phyloP scores from a whole-genome alignment of 2,888 invertebrate genomes.

The Epirrita christyi region DNA sequence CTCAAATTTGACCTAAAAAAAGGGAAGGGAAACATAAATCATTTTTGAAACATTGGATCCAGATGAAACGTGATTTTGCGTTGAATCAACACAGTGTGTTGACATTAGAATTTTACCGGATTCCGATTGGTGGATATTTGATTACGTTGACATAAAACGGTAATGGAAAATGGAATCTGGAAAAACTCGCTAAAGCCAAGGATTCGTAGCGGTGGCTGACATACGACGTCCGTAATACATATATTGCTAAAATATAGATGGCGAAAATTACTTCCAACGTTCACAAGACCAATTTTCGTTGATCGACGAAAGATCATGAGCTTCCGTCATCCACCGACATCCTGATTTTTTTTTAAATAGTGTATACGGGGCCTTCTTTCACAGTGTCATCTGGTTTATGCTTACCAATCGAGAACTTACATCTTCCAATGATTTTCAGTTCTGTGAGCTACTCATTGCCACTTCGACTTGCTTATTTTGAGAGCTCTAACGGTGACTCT shows the following conservation, averaged over 20 bases:
- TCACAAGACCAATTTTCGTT: too few species aligned
- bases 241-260: background rate
- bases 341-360: too few species aligned
- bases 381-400: too few species aligned
- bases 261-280: background rate
- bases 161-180: conserved; percentile 28
- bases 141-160: conserved; percentile 34
- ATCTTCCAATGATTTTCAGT: too few species aligned
- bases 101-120: conserved; percentile 30
- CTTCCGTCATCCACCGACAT: too few species aligned
- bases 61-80: conserved; percentile 33
- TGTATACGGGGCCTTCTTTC: too few species aligned
- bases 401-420: too few species aligned
- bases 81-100: conserved; percentile 34
- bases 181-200: conserved; percentile 6
- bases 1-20: background rate
- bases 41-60: conserved; percentile 26
- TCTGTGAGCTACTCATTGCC: too few species aligned
- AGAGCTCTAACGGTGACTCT: too few species aligned
- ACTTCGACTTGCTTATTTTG: too few species aligned
- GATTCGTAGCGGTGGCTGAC: background rate
- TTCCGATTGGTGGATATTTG: conserved; percentile 33
- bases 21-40: conserved; percentile 29
- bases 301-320: too few species aligned
- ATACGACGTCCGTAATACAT: background rate